phyloP scores from a whole-genome alignment of 1,140 invertebrate species.

The Diprion similis region DNA sequence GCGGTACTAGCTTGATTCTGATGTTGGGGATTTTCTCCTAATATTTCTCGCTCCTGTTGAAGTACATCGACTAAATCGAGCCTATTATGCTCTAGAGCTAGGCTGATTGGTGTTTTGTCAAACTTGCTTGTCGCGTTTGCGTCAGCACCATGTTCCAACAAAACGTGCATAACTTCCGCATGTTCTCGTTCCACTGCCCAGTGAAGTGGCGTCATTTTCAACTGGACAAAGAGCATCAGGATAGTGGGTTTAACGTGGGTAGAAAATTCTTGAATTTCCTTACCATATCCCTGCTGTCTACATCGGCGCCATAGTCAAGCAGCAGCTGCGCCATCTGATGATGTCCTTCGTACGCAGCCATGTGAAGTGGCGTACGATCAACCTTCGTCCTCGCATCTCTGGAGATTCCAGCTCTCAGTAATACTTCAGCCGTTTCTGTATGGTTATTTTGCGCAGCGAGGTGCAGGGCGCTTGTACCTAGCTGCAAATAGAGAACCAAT shows the following conservation, averaged over 20 bases:
- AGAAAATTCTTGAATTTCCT: conserved; percentile 25
- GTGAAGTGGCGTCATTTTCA: conserved; percentile 93
- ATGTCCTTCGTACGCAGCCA: conserved; percentile 88
- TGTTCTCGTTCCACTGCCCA: conserved; percentile 92
- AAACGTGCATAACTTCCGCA: conserved; percentile 70
- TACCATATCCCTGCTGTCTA: conserved; percentile 87
- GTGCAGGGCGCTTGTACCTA: conserved; percentile 90
- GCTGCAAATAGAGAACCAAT: conserved; percentile 58
- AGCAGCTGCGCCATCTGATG: conserved; percentile 78
- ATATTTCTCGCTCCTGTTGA: conserved; percentile 57
- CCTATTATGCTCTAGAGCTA: conserved; percentile 73
- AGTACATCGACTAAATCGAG: conserved; percentile 70
- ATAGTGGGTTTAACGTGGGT: not conserved
- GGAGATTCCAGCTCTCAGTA: conserved; percentile 85
- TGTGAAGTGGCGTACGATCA: conserved; percentile 87
- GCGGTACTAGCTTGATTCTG: conserved; percentile 49
- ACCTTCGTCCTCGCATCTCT: conserved; percentile 91
- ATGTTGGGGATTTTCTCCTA: conserved; percentile 46
- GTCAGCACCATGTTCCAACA: conserved; percentile 79
- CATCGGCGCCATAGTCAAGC: conserved; percentile 78
- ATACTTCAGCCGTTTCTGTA: conserved; percentile 79
- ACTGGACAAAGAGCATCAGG: conserved; percentile 57
- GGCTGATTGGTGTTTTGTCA: conserved; percentile 79
- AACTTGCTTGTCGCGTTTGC: conserved; percentile 79
- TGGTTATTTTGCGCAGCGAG: conserved; percentile 86